Conservation (phyloP, 1,140 invertebrate genomes). For the Anastrepha ludens region DNA sequence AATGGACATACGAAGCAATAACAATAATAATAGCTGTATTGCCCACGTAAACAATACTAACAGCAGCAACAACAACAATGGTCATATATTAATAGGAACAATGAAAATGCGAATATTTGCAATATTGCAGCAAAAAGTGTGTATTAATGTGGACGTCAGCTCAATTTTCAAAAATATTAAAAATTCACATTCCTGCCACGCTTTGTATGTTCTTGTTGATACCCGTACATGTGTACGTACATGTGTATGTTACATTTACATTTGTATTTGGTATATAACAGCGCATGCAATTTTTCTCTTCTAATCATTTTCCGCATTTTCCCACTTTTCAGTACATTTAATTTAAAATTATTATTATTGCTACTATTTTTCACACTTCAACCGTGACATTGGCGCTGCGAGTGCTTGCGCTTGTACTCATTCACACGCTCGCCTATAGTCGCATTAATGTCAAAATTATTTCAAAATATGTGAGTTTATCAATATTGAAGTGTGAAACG, state of each 20-base stretch:
- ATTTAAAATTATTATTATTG: not conserved
- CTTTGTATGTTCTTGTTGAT: too few species aligned
- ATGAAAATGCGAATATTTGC: conserved; percentile 3
- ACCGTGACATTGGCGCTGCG: not conserved
- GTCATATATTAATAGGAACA: not conserved
- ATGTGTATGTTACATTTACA: too few species aligned
- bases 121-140: not conserved
- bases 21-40: not conserved
- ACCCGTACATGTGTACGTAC: too few species aligned
- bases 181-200: not conserved
- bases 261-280: too few species aligned
- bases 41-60: not conserved
- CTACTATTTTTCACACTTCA: too few species aligned
- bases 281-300: not conserved
- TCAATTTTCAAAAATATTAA: not conserved
- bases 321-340: not conserved
- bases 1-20: not conserved
- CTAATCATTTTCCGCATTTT: not conserved
- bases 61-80: not conserved
- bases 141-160: not conserved
- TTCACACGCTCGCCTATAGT: not conserved
- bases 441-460: not conserved
- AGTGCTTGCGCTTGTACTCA: not conserved
- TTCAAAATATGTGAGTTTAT: conserved; percentile 27
- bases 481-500: not conserved